These are phyloP conservation scores for Halcyon senegalensis DNA, from an alignment of 2,113 vertebrate species.

Conservation along the genomic window DNA sequence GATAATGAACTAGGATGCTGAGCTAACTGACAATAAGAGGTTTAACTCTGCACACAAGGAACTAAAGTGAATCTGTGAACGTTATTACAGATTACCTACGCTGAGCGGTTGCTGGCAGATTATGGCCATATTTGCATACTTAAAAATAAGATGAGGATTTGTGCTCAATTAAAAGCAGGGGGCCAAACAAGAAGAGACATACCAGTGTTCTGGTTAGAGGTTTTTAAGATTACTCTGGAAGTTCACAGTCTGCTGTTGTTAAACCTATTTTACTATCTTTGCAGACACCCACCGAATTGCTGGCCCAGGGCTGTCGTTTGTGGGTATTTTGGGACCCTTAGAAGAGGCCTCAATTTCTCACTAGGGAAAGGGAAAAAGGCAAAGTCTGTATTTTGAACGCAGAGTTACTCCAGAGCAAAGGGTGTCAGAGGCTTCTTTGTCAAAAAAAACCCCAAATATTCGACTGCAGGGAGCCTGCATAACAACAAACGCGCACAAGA, in stretches of 20 bases:
- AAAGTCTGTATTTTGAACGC: not conserved
- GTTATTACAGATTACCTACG: slow-evolving; percentile 48
- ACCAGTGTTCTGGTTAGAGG: not conserved
- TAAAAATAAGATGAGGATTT: slow-evolving; percentile 35
- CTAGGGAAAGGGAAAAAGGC: not conserved
- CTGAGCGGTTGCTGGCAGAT: slow-evolving; percentile 16
- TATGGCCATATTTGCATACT: slow-evolving; percentile 45
- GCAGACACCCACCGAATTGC: not conserved
- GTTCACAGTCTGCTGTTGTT: not conserved
- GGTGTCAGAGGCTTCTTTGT: not conserved
- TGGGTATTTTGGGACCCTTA: not conserved
- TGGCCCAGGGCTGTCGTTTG: not conserved
- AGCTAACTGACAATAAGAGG: slow-evolving; percentile 63
- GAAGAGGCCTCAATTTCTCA: not conserved
- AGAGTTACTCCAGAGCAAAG: not conserved
- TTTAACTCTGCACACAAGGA: slow-evolving; percentile 49
- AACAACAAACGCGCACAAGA: not conserved
- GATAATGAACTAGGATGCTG: slow-evolving; percentile 29
- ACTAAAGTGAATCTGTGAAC: slow-evolving; percentile 46
- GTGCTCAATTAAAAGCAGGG: not conserved
- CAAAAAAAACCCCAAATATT: not conserved
- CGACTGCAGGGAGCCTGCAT: not conserved
- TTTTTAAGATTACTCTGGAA: not conserved
- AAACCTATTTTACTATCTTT: not conserved
- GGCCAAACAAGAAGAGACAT: not conserved